These are phyloP conservation scores for Apolygus lucorum DNA, from an alignment of 1,140 invertebrate genomes.

Conservation along the genomic window DNA sequence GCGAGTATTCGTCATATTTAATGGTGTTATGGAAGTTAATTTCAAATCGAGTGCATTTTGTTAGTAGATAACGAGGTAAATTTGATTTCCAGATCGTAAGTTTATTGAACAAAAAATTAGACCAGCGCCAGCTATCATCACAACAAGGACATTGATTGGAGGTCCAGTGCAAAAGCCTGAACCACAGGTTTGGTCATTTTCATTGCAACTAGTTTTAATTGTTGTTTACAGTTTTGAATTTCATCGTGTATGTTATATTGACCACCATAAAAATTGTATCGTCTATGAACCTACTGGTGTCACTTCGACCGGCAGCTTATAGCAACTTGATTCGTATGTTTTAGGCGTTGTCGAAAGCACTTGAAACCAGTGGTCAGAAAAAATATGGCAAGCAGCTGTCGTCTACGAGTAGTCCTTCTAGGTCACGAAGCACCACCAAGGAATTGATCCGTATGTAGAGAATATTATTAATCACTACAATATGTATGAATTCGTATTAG, in stretches of 20 bases:
- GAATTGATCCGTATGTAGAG: slow-evolving; percentile 69
- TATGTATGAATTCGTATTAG: no score
- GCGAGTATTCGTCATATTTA: no score
- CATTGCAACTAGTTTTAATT: slow-evolving; percentile 25
- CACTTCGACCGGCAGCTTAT: no score
- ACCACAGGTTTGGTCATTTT: slow-evolving; percentile 3
- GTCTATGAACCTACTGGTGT: no score
- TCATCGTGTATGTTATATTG: no score
- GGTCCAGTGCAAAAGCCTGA: slow-evolving; percentile 13
- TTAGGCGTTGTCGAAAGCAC: slow-evolving; percentile 28
- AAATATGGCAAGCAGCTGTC: slow-evolving; percentile 58
- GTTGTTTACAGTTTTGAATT: no score
- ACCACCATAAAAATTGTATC: no score
- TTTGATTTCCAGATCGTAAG: slow-evolving; percentile 60
- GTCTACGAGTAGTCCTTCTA: slow-evolving; percentile 59
- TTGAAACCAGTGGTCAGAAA: slow-evolving; percentile 41
- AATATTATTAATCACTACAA: no score
- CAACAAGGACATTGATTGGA: slow-evolving; percentile 43
- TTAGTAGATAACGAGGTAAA: no score
- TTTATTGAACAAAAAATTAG: slow-evolving; percentile 73
- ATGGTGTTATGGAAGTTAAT: no score
- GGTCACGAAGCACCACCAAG: slow-evolving; percentile 82
- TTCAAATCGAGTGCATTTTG: no score
- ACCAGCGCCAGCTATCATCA: slow-evolving; percentile 61
- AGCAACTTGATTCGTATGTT: neutral